Conservation (phyloP, 30 jellyfish, hydroid and myxozoan genomes). For the Mastigias papua region DNA sequence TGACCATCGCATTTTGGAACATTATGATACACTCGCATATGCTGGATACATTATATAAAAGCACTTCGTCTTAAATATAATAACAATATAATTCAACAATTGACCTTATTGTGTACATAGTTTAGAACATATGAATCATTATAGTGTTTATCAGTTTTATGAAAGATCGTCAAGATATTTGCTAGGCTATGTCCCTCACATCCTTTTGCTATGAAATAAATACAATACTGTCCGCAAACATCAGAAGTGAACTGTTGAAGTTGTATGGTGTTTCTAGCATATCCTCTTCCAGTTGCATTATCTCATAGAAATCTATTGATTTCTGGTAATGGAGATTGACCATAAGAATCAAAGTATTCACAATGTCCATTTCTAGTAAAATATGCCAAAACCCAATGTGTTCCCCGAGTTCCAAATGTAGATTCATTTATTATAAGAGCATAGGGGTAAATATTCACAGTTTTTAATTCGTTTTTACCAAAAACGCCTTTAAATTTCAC, state of each 20-base stretch:
- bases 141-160: no score
- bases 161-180: no score
- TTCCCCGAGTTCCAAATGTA: background rate
- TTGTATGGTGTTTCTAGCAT: background rate
- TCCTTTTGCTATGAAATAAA: background rate
- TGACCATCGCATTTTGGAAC: no score
- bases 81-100: no score
- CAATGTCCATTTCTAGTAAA: background rate
- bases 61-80: no score
- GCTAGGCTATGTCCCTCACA: no score
- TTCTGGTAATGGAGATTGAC: background rate
- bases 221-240: background rate
- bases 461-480: background rate
- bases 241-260: background rate
- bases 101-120: no score
- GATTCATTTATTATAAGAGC: background rate
- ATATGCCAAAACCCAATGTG: background rate
- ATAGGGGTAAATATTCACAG: background rate
- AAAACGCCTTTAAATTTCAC: background rate
- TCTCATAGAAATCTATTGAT: background rate
- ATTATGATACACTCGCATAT: no score
- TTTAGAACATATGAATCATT: no score
- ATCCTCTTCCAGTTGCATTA: no score
- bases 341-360: background rate
- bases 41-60: no score